phyloP scores from a whole-genome alignment of 2,888 invertebrate genomes.

The Zelleria hepariella region DNA sequence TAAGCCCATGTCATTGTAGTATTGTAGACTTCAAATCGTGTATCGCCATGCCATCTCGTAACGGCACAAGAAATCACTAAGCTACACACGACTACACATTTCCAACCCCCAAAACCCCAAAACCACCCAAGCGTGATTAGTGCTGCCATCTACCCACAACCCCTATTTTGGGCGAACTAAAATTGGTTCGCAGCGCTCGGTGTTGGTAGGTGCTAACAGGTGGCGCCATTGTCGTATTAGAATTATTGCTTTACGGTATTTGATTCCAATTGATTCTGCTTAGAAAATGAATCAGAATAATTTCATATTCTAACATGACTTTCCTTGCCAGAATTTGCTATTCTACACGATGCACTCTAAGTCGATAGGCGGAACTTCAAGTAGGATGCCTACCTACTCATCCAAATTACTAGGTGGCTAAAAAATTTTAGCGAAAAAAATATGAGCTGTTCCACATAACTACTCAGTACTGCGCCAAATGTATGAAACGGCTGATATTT shows the following conservation, averaged over 20 bases:
- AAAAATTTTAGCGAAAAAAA: too few species aligned
- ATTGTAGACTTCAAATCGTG: neutral
- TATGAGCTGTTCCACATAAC: too few species aligned
- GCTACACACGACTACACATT: neutral
- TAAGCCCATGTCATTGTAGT: neutral
- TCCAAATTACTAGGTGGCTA: too few species aligned
- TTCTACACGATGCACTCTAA: too few species aligned
- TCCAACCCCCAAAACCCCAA: neutral
- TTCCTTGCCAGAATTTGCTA: neutral
- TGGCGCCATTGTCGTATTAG: neutral
- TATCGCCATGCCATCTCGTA: neutral
- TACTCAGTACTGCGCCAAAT: too few species aligned
- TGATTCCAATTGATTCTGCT: neutral
- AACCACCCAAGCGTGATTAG: neutral
- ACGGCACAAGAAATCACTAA: too few species aligned
- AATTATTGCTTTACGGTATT: neutral
- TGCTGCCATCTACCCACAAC: neutral
- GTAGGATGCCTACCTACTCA: too few species aligned
- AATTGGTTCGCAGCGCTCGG: neutral
- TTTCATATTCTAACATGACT: neutral
- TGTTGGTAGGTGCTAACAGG: neutral
- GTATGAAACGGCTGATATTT: too few species aligned
- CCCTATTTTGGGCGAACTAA: neutral
- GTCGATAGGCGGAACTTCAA: too few species aligned
- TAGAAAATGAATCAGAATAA: too few species aligned